Evolutionary conservation across 2,888 invertebrate genomes (phyloP), one percentile per base, ranked within the genome.

Genomic region (Heliconius aoede): DNA sequence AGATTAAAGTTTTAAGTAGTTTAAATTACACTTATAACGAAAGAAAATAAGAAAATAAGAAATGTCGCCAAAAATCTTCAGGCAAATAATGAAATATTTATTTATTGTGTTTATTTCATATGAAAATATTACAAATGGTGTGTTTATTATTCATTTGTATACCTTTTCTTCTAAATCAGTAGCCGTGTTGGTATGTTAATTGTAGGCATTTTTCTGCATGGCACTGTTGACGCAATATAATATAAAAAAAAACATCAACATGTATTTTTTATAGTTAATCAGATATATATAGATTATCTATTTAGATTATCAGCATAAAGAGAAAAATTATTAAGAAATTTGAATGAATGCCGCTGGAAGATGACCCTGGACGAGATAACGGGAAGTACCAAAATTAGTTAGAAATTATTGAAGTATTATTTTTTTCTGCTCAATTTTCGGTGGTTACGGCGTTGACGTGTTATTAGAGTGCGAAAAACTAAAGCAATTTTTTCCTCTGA

Each of bases 331-430:
- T 32, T 36, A n/a, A n/a, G n/a, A n/a, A n/a, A n/a, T n/a, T n/a
- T n/a, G n/a, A n/a, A n/a, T n/a, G n/a, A n/a, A n/a, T n/a, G n/a
- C n/a, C n/a, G n/a, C n/a, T 36, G n/a, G 9, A 11, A 36, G 60
- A 64, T 36, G 32, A 36, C 64, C 36, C 64, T 24, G 64, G 64
- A 4, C n/a, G 4, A 64, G 64, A 36, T 64, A 64, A 64, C 36
- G 64, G 64, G 64, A 36, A 64, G 64, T 32, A 64, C 64, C 36
- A n/a, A 64, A n/a, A 36, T 36, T n/a, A 62, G 60, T 60, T 26
- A 15, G 26, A 60, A 55, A 60, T 26, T 21, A n/a, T 51, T 15
- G 15, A 26, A 5, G 0, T 60, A 24, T 13, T 26, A 15, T 60
- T 15, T 60, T 55, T 24, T 60, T 26, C n/a, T n/a, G n/a, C n/a